Evolutionary conservation across 2,888 invertebrate species (phyloP), one percentile per base, ranked within the genome.

Genomic region (Yponomeuta evonymella): DNA sequence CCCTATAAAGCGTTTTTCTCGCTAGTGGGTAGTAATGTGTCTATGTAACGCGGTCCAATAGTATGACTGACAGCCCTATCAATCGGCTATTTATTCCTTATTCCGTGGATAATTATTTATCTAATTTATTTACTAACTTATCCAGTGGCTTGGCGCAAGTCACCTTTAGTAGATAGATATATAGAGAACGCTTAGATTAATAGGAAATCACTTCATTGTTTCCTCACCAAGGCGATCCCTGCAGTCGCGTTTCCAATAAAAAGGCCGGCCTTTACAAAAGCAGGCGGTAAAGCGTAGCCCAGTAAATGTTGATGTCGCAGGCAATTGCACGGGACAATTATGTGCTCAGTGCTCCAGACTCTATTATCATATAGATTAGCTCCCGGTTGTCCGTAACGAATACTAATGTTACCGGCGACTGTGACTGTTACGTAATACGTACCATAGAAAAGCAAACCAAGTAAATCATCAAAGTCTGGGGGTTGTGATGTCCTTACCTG

Each of bases 281-380:
- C 33, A 30, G 65, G 65, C 65, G 12, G n/a, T 29, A 65, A 65
- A 58, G 15, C 33, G 65, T 65, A 12, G 29, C 65, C 33, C 12
- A 29, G 30, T 65, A 30, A 65, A 65, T 65, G 30, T 65, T 65
- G 65, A 65, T 65, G 65, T 70, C 70, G 72, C 70, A 76, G 76
- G 78, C 76, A 77, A 78, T 79, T 77, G 76, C 73, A 72, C 72
- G 72, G 71, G 73, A 75, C 76, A 77, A 79, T 79, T 76, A 78
- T 77, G 77, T 77, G 75, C 75, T 76, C 74, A 74, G 74, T 76
- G 75, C 71, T 71, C 75, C 62, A 73, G 64, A 68, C 70, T 23
- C 76, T 72, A 79, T 79, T 80, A 79, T 76, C 78, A 79, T 79
- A 79, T 79, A 79, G 78, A 79, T 79, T 78, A 79, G 76, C 72